Evolutionary conservation across 2,888 invertebrate species (phyloP).

Genomic region (Lasiommata megera): DNA sequence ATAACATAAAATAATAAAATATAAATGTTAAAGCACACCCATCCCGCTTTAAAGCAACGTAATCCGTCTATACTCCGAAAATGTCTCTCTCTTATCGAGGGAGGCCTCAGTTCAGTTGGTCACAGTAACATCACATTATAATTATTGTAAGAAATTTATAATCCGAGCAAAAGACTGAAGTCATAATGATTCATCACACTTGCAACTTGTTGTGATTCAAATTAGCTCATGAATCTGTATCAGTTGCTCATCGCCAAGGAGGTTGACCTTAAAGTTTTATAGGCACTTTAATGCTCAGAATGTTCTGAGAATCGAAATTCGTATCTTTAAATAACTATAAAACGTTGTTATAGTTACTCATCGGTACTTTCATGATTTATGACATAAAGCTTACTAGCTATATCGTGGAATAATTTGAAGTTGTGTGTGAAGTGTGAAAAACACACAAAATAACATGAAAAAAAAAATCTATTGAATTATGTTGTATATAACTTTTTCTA

Average conservation of each 20-base stretch:
- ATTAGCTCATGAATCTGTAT: slow-evolving; percentile 48
- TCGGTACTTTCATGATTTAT: slow-evolving; percentile 14
- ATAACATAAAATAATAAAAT: too few species aligned
- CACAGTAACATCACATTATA: too few species aligned
- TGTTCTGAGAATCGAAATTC: slow-evolving; percentile 32
- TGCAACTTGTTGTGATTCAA: slow-evolving; percentile 42
- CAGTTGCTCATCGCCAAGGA: slow-evolving; percentile 44
- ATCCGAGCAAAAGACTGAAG: neutral
- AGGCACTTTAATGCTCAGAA: slow-evolving; percentile 45
- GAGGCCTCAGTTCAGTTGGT: too few species aligned
- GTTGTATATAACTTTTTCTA: too few species aligned
- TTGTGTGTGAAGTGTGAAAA: neutral
- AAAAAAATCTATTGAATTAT: too few species aligned
- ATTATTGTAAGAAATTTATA: too few species aligned
- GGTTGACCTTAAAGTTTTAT: slow-evolving; percentile 63
- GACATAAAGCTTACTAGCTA: neutral
- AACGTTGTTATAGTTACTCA: slow-evolving; percentile 38
- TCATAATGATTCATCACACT: slow-evolving; percentile 42
- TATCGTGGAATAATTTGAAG: neutral
- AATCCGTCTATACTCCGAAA: too few species aligned
- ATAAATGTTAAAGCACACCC: too few species aligned
- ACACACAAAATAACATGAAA: too few species aligned
- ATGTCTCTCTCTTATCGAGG: too few species aligned
- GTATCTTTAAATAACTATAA: slow-evolving; percentile 46
- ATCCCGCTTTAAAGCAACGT: too few species aligned